Evolutionary conservation across 2,113 vertebrate species (phyloP), one percentile per base, ranked within the genome.

Genomic region (Scophthalmus maximus): DNA sequence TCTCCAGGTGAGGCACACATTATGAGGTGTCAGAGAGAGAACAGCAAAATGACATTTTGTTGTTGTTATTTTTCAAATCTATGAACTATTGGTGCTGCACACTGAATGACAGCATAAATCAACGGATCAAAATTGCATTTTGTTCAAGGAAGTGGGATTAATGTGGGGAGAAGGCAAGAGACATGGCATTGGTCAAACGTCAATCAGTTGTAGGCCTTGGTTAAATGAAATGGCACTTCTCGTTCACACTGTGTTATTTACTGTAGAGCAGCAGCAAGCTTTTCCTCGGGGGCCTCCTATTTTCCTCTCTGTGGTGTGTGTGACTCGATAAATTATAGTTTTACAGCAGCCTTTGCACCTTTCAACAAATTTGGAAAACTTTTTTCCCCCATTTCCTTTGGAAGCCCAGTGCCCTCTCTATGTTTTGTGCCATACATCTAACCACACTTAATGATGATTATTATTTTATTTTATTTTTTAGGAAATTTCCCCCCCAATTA

Each of bases 41-140:
- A 79, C 60, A 34, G 69, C 76, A 73, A 81, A 90, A 82, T 90
- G 84, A 88, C 88, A 83, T 91, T 88, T 85, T 61, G 75, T 83
- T 81, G 69, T 82, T 91, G 87, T 85, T 89, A 85, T 90, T 86
- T 87, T 91, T 90, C 76, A 86, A 87, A 81, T 83, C 51, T 27
- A 6, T 60, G 78, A 89, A 90, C 82, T 87, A 83, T 83, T 44
- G 73, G 80, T 6, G 74, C 38, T 34, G 67, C 34, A 1, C 25
- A n/a, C 60, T 85, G 89, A 88, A 84, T 86, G 91, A 76, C 83
- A 81, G 79, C 72, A 57, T 77, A 78, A 89, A 86, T 88, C 89
- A 88, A 85, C 71, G n/a, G 64, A 85, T 74, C 86, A 53, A 73
- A 80, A 84, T 82, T 76, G 73, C 84, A 86, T 88, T 91, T 83